phyloP scores from a whole-genome alignment of 2,797 vertebrate genomes.

The Syngnathus acus region DNA sequence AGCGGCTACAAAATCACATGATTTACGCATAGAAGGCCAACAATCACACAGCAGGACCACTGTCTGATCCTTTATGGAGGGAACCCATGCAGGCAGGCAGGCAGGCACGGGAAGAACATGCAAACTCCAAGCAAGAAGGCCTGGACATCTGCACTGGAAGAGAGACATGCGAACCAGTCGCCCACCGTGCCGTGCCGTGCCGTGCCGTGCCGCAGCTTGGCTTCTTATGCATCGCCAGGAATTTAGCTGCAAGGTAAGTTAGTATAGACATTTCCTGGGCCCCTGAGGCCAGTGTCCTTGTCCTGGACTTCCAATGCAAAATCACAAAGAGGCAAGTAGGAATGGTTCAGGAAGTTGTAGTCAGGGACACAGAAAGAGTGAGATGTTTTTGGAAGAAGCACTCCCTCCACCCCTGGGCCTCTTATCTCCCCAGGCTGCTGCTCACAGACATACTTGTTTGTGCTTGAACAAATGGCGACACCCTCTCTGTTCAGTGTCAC shows the following conservation, averaged over 20 bases:
- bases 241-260: conserved; percentile 39
- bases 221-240: not conserved
- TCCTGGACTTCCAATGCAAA: conserved; percentile 18
- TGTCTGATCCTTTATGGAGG: not conserved
- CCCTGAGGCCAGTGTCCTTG: conserved; percentile 1
- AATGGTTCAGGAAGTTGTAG: conserved; percentile 61
- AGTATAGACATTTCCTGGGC: conserved; percentile 50
- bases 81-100: too few species aligned
- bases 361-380: conserved; percentile 10
- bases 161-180: too few species aligned
- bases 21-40: not conserved
- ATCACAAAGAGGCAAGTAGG: conserved; percentile 54
- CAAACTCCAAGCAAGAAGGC: too few species aligned
- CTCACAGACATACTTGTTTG: conserved; percentile 56
- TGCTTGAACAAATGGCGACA: conserved; percentile 26
- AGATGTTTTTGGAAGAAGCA: conserved; percentile 9
- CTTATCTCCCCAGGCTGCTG: conserved; percentile 25
- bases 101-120: too few species aligned
- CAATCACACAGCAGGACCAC: not conserved
- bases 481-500: conserved; percentile 62
- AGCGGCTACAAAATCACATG: not conserved
- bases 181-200: too few species aligned
- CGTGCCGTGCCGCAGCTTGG: too few species aligned
- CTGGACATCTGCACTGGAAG: too few species aligned
- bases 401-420: not conserved